A percentile compares a stretch with the other conserved stretches of the same genome.
These are phyloP conservation scores for Phthorimaea operculella DNA, from an alignment of 1,140 invertebrate genomes.

Conservation along the genomic window DNA sequence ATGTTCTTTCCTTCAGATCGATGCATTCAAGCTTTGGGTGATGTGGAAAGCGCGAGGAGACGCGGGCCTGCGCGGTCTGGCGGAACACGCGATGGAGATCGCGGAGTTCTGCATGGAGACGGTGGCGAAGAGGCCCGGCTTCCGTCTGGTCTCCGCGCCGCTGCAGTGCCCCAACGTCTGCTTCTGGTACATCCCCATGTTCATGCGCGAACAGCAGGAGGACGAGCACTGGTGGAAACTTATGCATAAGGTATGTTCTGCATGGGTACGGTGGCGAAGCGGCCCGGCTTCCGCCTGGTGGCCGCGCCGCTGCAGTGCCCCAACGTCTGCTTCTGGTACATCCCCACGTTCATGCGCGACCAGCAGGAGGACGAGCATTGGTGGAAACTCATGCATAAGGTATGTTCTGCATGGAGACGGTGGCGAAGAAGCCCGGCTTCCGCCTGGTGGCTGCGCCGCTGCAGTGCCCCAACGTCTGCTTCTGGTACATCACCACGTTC, in stretches of 20 bases:
- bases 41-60: slow-evolving; percentile 88
- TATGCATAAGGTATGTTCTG: slow-evolving; percentile 75
- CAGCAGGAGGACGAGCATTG: slow-evolving; percentile 73
- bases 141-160: slow-evolving; percentile 71
- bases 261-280: slow-evolving; percentile 54
- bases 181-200: slow-evolving; percentile 91
- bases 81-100: slow-evolving; percentile 74
- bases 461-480: slow-evolving; percentile 88
- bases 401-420: slow-evolving; percentile 69
- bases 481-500: slow-evolving; percentile 90
- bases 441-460: slow-evolving; percentile 70
- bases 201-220: slow-evolving; percentile 73
- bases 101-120: slow-evolving; percentile 70
- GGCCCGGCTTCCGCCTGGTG: slow-evolving; percentile 73
- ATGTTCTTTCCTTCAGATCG: slow-evolving; percentile 69
- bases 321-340: slow-evolving; percentile 95
- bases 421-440: slow-evolving; percentile 69
- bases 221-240: slow-evolving; percentile 75
- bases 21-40: slow-evolving; percentile 93
- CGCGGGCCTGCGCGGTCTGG: slow-evolving; percentile 65
- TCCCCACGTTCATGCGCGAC: slow-evolving; percentile 79
- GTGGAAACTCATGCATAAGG: slow-evolving; percentile 75
- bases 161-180: slow-evolving; percentile 86
- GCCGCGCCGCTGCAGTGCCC: slow-evolving; percentile 75
- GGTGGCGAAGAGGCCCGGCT: slow-evolving; percentile 67